Conservation (phyloP, 2,797 vertebrate species). For the Choloepus didactylus region DNA sequence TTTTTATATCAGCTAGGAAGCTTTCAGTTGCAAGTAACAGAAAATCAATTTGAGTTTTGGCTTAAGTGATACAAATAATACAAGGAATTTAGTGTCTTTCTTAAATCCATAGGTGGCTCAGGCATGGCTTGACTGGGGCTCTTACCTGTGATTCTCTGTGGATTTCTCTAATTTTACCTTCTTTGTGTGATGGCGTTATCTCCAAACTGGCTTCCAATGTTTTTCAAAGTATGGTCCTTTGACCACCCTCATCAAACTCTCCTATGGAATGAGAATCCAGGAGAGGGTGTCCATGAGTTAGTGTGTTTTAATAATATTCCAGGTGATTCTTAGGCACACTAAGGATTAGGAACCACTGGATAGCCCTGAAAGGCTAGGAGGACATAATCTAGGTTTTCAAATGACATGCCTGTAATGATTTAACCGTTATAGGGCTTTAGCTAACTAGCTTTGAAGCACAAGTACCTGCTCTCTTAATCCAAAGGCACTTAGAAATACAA, state of each 20-base stretch:
- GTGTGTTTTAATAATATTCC: not conserved
- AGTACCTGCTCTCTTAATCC: not conserved
- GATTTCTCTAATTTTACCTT: not conserved
- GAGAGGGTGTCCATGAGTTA: not conserved
- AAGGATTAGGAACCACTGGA: not conserved
- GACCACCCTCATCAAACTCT: not conserved
- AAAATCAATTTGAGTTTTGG: slow-evolving; percentile 16
- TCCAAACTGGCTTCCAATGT: not conserved
- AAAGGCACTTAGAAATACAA: not conserved
- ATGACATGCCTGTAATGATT: not conserved
- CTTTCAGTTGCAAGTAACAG: not conserved
- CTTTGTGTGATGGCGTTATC: not conserved
- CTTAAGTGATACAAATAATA: not conserved
- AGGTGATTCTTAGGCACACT: not conserved
- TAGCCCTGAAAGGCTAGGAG: not conserved
- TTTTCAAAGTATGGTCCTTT: not conserved
- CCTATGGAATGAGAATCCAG: not conserved
- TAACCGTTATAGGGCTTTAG: not conserved
- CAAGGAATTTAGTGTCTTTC: not conserved
- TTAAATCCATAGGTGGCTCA: not conserved
- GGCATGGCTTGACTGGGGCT: not conserved
- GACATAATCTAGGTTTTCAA: slow-evolving; percentile 3
- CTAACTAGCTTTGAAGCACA: not conserved
- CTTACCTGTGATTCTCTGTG: not conserved
- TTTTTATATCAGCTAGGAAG: not conserved